A percentile compares a stretch with the other conserved stretches of the same genome.
phyloP scores from a whole-genome alignment of 2,797 vertebrate genomes.

The Epinephelus coioides region DNA sequence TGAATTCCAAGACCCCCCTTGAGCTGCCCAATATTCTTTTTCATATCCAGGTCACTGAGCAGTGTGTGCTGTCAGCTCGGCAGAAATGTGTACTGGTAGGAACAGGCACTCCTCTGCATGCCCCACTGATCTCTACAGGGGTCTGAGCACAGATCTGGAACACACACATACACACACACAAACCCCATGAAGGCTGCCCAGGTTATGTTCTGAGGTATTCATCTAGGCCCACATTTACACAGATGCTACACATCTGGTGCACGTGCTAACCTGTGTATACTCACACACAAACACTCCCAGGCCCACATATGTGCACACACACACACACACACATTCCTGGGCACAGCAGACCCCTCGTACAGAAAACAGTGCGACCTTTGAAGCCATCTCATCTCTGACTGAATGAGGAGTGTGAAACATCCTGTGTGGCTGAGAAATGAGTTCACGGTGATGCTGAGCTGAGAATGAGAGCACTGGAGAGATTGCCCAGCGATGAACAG shows the following conservation, averaged over 20 bases:
- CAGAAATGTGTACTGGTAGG: slow-evolving; percentile 61
- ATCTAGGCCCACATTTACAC: slow-evolving; percentile 23
- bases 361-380: slow-evolving; percentile 72
- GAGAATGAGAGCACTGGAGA: slow-evolving; percentile 67
- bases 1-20: slow-evolving; percentile 45
- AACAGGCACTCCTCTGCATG: slow-evolving; percentile 65
- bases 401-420: slow-evolving; percentile 66
- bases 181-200: slow-evolving; percentile 39
- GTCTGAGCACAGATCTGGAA: slow-evolving; percentile 65
- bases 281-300: slow-evolving; percentile 7
- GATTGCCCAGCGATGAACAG: slow-evolving; percentile 56
- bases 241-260: slow-evolving; percentile 12
- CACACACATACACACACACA: slow-evolving; percentile 7
- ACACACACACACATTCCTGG: slow-evolving; percentile 23
- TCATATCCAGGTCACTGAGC: slow-evolving; percentile 69
- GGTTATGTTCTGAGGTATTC: slow-evolving; percentile 50
- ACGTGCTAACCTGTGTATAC: slow-evolving; percentile 16
- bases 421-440: slow-evolving; percentile 75
- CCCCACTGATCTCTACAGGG: slow-evolving; percentile 72
- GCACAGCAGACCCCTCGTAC: slow-evolving; percentile 32
- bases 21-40: slow-evolving; percentile 67
- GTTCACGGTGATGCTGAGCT: slow-evolving; percentile 63
- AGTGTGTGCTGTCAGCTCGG: slow-evolving; percentile 71
- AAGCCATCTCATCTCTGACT: slow-evolving; percentile 73
- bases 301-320: background rate